Evolutionary conservation across 2,113 vertebrate genomes (phyloP), one percentile per base, ranked within the genome.

Genomic region (Hydrochoerus hydrochaeris): DNA sequence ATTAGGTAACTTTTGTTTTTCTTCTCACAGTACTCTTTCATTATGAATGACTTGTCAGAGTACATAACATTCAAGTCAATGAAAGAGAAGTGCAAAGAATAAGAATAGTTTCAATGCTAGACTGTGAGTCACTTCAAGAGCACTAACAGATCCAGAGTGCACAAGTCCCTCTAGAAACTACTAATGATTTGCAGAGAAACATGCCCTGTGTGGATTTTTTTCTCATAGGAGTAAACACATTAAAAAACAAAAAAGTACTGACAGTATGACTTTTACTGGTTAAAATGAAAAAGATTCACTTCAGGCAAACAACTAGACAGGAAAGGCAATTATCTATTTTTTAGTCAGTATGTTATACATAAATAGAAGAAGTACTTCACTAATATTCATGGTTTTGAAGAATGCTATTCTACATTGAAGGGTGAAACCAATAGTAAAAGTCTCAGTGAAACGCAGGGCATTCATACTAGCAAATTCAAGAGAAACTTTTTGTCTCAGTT

Each of bases 51-150:
- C 60, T 7, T 97, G 67, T 90, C 94, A 91, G 77, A 97, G 88
- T 97, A 96, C 41, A 85, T 44, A 95, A n/a, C 86, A 90, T 92
- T 97, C 95, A 94, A 96, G 84, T 78, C 90, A 69, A 98, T 82
- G 16, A 60, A 35, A 92, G 2, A 83, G 71, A 97, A 94, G 9
- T 62, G 13, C 5, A 58, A 85, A 96, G 90, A 97, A 96, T 96
- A 97, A 82, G 57, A 49, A 67, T 85, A 80, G 81, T 46, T 94
- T 32, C 20, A 90, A 69, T 44, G 60, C 24, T 90, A 81, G 75
- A 93, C 17, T 91, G 73, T 96, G 97, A 97, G 85, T 95, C 86
- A 86, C 96, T 97, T 97, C 90, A 98, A 28, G 8, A 97, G 85
- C 92, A 96, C 89, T 92, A 91, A 94, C 69, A 82, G 10, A 14